Conservation (phyloP, 2,888 invertebrate genomes). For the Leptura quadrifasciata region DNA sequence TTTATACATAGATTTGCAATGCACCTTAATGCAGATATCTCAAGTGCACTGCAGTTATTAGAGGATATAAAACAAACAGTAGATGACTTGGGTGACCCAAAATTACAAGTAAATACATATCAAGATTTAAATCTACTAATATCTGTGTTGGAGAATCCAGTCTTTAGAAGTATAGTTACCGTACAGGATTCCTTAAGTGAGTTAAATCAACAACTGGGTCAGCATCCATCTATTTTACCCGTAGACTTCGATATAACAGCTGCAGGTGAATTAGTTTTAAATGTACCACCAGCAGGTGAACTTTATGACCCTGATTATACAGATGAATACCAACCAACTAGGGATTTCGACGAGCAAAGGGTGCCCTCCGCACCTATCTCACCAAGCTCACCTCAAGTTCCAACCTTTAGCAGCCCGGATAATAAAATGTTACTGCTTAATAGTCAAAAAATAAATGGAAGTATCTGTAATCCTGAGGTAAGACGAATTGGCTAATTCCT, state of each 20-base stretch:
- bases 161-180: conserved; percentile 91
- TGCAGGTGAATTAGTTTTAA: conserved; percentile 81
- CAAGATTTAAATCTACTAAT: conserved; percentile 90
- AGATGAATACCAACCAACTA: conserved; percentile 71
- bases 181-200: conserved; percentile 93
- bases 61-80: conserved; percentile 92
- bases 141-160: conserved; percentile 91
- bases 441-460: conserved; percentile 74
- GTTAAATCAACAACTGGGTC: conserved; percentile 89
- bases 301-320: conserved; percentile 77
- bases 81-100: conserved; percentile 89
- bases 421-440: conserved; percentile 91
- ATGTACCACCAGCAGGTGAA: conserved; percentile 78
- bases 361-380: conserved; percentile 86
- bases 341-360: conserved; percentile 85
- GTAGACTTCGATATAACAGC: conserved; percentile 95
- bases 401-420: conserved; percentile 84
- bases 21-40: conserved; percentile 84
- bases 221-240: conserved; percentile 94
- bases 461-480: conserved; percentile 86
- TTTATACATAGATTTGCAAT: conserved; percentile 66
- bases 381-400: conserved; percentile 82
- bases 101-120: conserved; percentile 83
- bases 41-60: conserved; percentile 90
- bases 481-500: conserved; percentile 20